Evolutionary conservation across 2,113 vertebrate genomes (phyloP).

Genomic region (Pomatorhinus ruficollis): DNA sequence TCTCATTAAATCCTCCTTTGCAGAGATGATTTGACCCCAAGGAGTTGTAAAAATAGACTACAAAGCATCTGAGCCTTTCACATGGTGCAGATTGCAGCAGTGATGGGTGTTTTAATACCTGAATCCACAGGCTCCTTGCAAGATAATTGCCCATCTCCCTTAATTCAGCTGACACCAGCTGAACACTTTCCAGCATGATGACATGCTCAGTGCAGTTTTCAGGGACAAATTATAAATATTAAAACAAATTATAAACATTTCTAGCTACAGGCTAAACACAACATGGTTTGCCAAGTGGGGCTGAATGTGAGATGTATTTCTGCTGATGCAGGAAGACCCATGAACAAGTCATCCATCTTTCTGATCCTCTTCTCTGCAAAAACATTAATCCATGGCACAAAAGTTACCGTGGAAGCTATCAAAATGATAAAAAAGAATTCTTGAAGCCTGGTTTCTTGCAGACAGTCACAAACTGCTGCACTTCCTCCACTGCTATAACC

Average conservation of each 20-base stretch:
- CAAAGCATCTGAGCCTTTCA: background rate
- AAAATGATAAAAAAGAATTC: background rate
- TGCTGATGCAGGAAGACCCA: background rate
- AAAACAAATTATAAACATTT: slow-evolving; percentile 9
- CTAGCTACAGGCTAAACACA: slow-evolving; percentile 5
- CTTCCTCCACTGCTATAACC: background rate
- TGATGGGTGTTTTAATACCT: background rate
- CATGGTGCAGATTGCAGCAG: background rate
- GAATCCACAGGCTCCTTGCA: background rate
- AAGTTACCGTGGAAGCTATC: background rate
- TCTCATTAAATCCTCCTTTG: background rate
- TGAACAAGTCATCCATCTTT: background rate
- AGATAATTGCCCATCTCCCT: background rate
- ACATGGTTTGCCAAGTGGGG: background rate
- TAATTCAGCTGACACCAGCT: background rate
- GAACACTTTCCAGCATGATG: background rate
- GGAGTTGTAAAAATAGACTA: background rate
- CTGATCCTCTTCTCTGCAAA: background rate
- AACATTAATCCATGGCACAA: background rate
- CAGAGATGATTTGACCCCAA: background rate
- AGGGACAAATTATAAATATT: background rate
- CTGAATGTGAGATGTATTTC: background rate
- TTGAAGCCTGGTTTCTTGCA: background rate
- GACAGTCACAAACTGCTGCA: background rate
- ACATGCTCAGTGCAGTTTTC: background rate